phyloP scores from a whole-genome alignment of 2,113 vertebrate species.

The Coreoperca whiteheadi region DNA sequence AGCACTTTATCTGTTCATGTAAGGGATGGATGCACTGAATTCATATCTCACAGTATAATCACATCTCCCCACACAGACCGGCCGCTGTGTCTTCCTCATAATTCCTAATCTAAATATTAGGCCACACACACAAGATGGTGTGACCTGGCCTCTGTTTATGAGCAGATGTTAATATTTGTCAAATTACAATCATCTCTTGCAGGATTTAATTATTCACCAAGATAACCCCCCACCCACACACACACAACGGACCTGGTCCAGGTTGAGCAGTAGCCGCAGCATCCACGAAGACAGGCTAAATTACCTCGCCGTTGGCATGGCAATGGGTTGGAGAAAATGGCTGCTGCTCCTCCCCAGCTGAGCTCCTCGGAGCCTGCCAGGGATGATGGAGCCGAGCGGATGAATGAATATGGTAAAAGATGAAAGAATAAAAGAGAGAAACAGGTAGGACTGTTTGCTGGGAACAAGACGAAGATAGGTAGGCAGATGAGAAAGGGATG shows the following conservation, averaged over 20 bases:
- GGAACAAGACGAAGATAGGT: constrained; percentile 23
- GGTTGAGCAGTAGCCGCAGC: constrained; percentile 48
- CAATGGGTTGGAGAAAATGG: constrained; percentile 68
- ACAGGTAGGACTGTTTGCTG: constrained; percentile 38
- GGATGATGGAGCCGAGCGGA: constrained; percentile 63
- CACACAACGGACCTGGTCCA: constrained; percentile 40
- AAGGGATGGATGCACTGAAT: constrained; percentile 53
- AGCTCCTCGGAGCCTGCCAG: constrained; percentile 60
- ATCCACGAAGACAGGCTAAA: constrained; percentile 41
- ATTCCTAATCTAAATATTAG: constrained; percentile 67
- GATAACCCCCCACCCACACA: constrained; percentile 9
- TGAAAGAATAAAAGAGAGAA: constrained; percentile 38
- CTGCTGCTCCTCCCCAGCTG: constrained; percentile 67
- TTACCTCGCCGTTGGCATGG: constrained; percentile 70
- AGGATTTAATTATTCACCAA: constrained; percentile 57
- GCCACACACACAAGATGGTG: constrained; percentile 28
- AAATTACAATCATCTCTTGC: constrained; percentile 64
- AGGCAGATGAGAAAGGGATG: constrained; percentile 25
- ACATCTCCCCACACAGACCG: constrained; percentile 53
- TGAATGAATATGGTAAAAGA: constrained; percentile 65
- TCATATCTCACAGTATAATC: constrained; percentile 67
- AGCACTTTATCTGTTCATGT: constrained; percentile 56
- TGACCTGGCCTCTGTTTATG: constrained; percentile 70
- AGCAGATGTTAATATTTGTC: constrained; percentile 77
- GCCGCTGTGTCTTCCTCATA: constrained; percentile 50